Percentiles rank a stretch among this genome's conserved stretches.
Evolutionary conservation across 2,797 vertebrate genomes (phyloP).

Genomic region (Rousettus madagascariensis): DNA sequence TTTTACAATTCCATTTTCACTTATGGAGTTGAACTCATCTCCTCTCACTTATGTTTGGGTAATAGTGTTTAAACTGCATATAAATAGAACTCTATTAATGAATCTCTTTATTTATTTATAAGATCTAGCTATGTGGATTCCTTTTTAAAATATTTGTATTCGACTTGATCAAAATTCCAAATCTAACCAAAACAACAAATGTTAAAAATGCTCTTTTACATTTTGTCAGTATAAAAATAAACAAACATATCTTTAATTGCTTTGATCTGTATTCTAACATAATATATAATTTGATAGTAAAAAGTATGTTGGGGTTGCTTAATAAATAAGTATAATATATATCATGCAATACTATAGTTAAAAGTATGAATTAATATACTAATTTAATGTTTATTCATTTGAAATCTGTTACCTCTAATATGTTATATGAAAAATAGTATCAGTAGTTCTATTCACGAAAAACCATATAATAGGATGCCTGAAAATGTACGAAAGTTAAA

Average conservation of each 20-base stretch:
- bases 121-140: not conserved
- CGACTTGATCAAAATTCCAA: not conserved
- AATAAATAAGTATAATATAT: not conserved
- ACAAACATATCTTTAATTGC: not conserved
- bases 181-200: not conserved
- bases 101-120: not conserved
- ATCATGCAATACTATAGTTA: not conserved
- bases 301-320: not conserved
- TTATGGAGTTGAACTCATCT: not conserved
- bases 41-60: not conserved
- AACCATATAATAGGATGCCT: not conserved
- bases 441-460: not conserved
- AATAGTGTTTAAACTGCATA: not conserved
- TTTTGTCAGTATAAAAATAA: not conserved
- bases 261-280: not conserved
- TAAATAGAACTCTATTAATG: not conserved
- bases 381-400: conserved; percentile 16
- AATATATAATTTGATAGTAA: not conserved
- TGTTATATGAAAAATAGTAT: not conserved
- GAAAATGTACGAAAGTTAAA: not conserved
- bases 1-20: not conserved
- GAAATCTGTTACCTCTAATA: not conserved
- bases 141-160: not conserved
- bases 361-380: not conserved
- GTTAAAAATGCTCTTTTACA: not conserved